A percentile compares a stretch with the other conserved stretches of the same genome.
Conservation (phyloP, 2,797 vertebrate species). For the Alcedo quadribrachys region DNA sequence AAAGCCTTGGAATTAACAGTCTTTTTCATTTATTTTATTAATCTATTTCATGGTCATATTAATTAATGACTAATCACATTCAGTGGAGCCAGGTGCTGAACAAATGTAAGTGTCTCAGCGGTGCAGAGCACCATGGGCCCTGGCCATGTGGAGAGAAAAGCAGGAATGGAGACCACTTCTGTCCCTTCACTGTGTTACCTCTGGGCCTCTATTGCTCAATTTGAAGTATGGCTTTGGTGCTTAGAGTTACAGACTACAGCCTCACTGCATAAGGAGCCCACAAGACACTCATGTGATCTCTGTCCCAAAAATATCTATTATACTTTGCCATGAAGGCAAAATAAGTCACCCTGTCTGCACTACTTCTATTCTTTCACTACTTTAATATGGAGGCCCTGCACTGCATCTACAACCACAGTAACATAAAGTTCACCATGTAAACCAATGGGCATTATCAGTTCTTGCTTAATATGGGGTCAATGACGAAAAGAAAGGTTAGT, state of each 20-base stretch:
- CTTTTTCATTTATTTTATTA: background rate
- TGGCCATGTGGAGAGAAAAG: background rate
- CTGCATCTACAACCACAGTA: background rate
- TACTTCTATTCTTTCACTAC: background rate
- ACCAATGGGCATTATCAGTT: background rate
- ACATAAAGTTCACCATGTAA: fast-evolving
- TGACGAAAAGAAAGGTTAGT: background rate
- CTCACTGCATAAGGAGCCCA: background rate
- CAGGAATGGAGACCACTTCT: background rate
- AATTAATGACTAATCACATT: background rate
- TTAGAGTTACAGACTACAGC: background rate
- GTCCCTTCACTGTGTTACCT: fast-evolving
- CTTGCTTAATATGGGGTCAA: background rate
- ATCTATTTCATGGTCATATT: background rate
- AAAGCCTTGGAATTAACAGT: background rate
- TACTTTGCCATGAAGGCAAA: background rate
- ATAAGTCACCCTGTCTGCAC: background rate
- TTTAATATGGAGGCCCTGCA: background rate
- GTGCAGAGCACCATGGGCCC: background rate
- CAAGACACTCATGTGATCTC: background rate
- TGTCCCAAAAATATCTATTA: background rate
- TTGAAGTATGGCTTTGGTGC: background rate
- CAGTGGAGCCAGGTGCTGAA: background rate
- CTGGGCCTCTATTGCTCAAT: background rate
- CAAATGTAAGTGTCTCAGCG: background rate